Conservation (phyloP, 2,113 vertebrate species). For the Rhinolophus ferrumequinum region DNA sequence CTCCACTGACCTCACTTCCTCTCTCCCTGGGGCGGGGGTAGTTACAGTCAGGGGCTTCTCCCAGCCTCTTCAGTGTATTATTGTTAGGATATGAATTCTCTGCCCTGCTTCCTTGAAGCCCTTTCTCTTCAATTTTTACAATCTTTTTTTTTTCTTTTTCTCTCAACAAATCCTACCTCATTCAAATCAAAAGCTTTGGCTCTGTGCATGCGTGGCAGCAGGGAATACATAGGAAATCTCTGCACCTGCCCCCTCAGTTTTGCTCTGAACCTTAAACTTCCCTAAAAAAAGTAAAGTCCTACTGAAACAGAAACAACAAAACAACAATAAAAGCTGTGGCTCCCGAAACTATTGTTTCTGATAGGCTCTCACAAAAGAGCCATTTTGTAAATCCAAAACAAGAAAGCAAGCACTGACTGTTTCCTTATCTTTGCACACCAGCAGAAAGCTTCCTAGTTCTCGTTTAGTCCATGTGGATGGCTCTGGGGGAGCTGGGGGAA, state of each 20-base stretch:
- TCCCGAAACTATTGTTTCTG: background rate
- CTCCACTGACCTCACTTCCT: background rate
- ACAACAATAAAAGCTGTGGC: background rate
- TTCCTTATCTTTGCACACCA: background rate
- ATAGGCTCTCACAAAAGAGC: background rate
- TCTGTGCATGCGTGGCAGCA: background rate
- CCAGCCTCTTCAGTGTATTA: background rate
- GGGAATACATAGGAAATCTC: background rate
- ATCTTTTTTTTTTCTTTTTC: background rate
- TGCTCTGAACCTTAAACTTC: background rate
- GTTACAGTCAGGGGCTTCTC: background rate
- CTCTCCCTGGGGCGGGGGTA: background rate
- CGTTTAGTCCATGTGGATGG: background rate
- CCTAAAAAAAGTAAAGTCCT: background rate
- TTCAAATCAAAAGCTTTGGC: constrained; percentile 27
- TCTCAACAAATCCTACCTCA: background rate
- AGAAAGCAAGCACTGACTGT: background rate
- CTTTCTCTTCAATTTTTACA: background rate
- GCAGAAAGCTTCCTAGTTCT: background rate
- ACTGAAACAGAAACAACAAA: background rate
- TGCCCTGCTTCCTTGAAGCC: background rate
- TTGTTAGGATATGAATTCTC: background rate
- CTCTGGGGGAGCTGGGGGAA: background rate
- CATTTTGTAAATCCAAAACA: background rate
- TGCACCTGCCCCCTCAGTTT: background rate